Evolutionary conservation across 2,113 vertebrate genomes (phyloP).

Genomic region (Aspidoscelis tigris): DNA sequence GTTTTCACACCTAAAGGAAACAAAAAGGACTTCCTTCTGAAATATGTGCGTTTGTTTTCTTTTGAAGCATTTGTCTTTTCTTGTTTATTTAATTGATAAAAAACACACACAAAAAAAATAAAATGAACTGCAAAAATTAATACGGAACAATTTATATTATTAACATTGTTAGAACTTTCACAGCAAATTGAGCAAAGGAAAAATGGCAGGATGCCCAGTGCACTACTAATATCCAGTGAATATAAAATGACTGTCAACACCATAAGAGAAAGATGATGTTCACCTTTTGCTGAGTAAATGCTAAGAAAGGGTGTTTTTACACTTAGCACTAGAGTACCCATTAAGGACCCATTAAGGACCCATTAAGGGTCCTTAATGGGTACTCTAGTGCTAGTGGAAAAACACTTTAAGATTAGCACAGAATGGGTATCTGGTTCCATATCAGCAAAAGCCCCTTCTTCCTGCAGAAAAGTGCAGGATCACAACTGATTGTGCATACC

Average conservation of each 20-base stretch:
- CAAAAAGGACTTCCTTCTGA: neutral
- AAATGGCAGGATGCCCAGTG: neutral
- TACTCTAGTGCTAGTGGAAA: too few species aligned
- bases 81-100: slow-evolving; percentile 31
- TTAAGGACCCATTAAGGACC: too few species aligned
- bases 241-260: neutral
- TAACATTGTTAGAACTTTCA: slow-evolving; percentile 13
- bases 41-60: neutral
- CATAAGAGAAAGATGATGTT: too few species aligned
- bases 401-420: neutral
- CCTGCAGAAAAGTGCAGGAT: neutral
- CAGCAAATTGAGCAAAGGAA: neutral
- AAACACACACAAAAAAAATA: neutral
- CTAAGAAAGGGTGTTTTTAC: too few species aligned
- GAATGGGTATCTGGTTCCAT: neutral
- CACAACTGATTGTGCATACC: too few species aligned
- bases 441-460: neutral
- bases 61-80: slow-evolving; percentile 15
- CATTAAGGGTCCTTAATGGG: too few species aligned
- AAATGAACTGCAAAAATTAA: neutral
- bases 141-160: slow-evolving; percentile 19
- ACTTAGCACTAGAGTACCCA: too few species aligned
- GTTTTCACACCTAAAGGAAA: slow-evolving; percentile 15
- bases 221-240: neutral
- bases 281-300: neutral